Percentiles rank a stretch among this genome's conserved stretches.
Conservation (phyloP, 2,888 invertebrate genomes). For the Alloscopus bannaensis region DNA sequence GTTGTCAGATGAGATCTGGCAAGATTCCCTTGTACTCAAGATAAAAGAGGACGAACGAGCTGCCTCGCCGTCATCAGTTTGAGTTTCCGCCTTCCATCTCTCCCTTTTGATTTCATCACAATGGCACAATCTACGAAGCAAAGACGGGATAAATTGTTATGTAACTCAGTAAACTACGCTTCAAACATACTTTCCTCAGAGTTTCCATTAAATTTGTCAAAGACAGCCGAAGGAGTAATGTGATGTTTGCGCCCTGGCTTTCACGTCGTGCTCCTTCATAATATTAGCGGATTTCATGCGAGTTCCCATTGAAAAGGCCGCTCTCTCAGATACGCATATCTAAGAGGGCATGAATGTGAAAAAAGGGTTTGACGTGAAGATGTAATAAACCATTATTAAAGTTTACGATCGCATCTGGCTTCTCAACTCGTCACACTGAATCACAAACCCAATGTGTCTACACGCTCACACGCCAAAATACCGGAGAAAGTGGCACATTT, state of each 20-base stretch:
- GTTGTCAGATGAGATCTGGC: slow-evolving; percentile 37
- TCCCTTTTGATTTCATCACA: slow-evolving; percentile 38
- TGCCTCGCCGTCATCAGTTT: neutral
- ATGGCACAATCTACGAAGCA: too few species aligned
- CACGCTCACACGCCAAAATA: too few species aligned
- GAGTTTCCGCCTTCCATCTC: slow-evolving; percentile 29
- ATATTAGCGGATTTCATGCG: slow-evolving; percentile 42
- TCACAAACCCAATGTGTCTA: neutral
- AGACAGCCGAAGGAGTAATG: slow-evolving; percentile 22
- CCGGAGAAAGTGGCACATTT: slow-evolving; percentile 5
- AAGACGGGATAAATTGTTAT: slow-evolving; percentile 34
- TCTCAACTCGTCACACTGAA: slow-evolving; percentile 19
- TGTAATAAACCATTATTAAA: slow-evolving; percentile 26
- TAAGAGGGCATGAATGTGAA: neutral
- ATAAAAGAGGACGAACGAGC: slow-evolving; percentile 16
- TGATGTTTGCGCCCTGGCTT: too few species aligned
- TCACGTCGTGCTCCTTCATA: slow-evolving; percentile 44
- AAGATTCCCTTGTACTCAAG: slow-evolving; percentile 43
- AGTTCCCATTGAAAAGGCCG: slow-evolving; percentile 11
- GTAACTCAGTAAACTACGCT: slow-evolving; percentile 14
- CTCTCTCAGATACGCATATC: neutral
- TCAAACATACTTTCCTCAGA: too few species aligned
- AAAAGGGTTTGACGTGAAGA: neutral
- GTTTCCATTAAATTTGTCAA: slow-evolving; percentile 33
- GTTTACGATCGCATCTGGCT: slow-evolving; percentile 46